Evolutionary conservation across 30 jellyfish, hydroid and myxozoan species (phyloP), one percentile per base, ranked within the genome.

Genomic region (Catostylus mosaicus): DNA sequence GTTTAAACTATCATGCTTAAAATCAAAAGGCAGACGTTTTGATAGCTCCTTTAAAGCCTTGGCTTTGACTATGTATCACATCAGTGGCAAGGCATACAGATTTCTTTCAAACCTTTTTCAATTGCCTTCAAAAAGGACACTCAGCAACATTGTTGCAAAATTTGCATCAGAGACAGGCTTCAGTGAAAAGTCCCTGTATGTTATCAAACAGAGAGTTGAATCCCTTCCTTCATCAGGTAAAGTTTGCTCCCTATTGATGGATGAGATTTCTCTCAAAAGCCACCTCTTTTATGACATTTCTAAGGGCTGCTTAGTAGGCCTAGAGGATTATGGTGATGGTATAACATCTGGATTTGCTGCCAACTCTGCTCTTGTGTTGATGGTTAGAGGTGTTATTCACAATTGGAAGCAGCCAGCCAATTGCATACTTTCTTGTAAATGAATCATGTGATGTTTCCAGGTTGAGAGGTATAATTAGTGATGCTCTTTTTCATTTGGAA

Each of bases 341-440:
- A 31, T 20, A 9, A 23, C 83, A 60, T 79, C 82, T 27, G 84
- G 84, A 14, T 52, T 34, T 32, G 84, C 35, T 34, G 84, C 82
- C 37, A 64, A 14, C 51, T 50, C 80, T 78, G 67, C 82, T 20
- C 18, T 78, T 3, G 79, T 78, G 6, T 38, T 60, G 63, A 59
- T 78, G 89, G 83, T 38, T 4, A 57, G 80, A 24, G 80, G 89
- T 8, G 50, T 78, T 2, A 6, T 57, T 18, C 20, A 16, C 4
- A 79, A 79, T 50, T 79, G 82, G 73, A 79, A 79, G 82, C 90
- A 79, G 38, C n/a, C n/a, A n/a, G n/a, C 82, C 82, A 30, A 59
- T 79, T 61, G 90, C 54, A 38, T 63, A 79, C 40, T 79, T 8
- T 66, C 72, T 35, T 2, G 83, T 63, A 1, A 37, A 64, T 79